phyloP scores from a whole-genome alignment of 2,888 invertebrate genomes.

The Scotopteryx bipunctaria region DNA sequence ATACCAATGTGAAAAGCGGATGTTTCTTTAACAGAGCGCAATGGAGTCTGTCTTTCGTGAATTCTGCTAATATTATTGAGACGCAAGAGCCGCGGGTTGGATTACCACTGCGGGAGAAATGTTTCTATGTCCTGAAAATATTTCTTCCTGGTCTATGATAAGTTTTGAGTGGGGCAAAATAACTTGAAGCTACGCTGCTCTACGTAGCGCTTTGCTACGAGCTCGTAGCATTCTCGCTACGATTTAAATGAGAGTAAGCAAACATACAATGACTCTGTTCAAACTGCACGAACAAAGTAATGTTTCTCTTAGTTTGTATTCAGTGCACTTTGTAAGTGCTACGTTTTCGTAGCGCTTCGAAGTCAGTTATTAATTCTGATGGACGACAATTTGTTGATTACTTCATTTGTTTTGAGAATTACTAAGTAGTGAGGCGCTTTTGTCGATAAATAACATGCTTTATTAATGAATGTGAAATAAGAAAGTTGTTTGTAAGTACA shows the following conservation, averaged over 20 bases:
- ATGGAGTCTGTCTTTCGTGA: too few species aligned
- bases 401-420: background rate
- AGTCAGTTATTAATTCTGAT: background rate
- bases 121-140: too few species aligned
- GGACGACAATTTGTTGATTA: background rate
- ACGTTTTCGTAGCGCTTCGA: background rate
- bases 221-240: background rate
- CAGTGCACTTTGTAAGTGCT: background rate
- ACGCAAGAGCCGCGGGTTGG: too few species aligned
- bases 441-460: too few species aligned
- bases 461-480: too few species aligned
- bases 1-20: too few species aligned
- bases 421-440: background rate
- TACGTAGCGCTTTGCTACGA: conserved; percentile 1
- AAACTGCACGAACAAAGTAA: background rate
- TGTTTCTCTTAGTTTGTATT: background rate
- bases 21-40: too few species aligned
- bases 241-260: background rate
- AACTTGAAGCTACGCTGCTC: background rate
- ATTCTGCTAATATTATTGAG: too few species aligned
- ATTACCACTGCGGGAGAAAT: too few species aligned
- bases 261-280: background rate
- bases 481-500: too few species aligned
- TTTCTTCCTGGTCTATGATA: too few species aligned
- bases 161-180: too few species aligned